A percentile compares a stretch with the other conserved stretches of the same genome.
Evolutionary conservation across 2,113 vertebrate species (phyloP).

Genomic region (Amblyornis subalaris): DNA sequence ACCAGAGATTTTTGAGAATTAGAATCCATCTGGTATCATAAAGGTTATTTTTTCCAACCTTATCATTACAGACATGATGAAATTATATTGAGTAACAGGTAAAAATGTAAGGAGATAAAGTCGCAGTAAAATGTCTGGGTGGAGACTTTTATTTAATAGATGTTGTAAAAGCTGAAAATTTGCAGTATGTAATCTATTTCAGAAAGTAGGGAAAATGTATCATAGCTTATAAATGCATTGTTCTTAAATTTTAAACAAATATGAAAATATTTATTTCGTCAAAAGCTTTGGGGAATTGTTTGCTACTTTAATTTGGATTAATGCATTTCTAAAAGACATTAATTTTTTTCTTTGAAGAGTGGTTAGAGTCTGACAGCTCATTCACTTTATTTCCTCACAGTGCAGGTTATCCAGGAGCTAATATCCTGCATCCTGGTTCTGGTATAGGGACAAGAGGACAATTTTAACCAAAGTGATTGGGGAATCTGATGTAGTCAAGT

Average conservation of each 20-base stretch:
- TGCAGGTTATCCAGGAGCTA: neutral
- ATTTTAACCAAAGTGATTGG: neutral
- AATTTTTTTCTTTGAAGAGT: neutral
- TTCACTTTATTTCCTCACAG: neutral
- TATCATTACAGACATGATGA: slow-evolving; percentile 51
- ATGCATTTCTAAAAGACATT: neutral
- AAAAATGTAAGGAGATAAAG: slow-evolving; percentile 36
- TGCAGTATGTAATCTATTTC: neutral
- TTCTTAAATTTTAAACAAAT: neutral
- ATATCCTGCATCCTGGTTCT: neutral
- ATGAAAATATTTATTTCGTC: neutral
- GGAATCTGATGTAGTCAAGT: neutral
- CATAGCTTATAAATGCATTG: neutral
- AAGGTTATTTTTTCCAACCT: slow-evolving; percentile 67
- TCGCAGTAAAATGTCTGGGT: neutral
- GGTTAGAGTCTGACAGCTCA: neutral
- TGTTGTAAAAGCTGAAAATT: slow-evolving; percentile 20
- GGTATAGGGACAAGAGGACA: neutral
- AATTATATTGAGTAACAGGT: slow-evolving; percentile 47
- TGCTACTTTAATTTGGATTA: neutral
- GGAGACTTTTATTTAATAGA: slow-evolving; percentile 12
- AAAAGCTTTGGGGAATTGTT: neutral
- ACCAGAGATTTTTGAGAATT: slow-evolving; percentile 60
- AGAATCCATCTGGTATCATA: slow-evolving; percentile 59
- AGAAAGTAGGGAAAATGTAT: neutral